Conservation (phyloP, 2,113 vertebrate species). For the Macquaria australasica region DNA sequence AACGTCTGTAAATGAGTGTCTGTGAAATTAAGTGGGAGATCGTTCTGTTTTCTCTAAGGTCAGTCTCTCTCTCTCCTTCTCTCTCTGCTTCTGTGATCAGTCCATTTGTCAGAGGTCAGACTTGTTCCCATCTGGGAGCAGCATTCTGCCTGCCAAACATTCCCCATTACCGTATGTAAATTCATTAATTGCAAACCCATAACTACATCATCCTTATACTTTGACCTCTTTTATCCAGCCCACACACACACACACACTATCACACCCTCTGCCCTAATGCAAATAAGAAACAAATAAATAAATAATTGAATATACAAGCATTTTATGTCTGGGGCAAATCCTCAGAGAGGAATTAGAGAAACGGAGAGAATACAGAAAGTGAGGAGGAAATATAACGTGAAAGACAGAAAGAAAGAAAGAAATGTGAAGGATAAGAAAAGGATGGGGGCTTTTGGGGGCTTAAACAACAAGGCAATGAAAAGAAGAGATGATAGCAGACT, state of each 20-base stretch:
- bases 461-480: constrained; percentile 67
- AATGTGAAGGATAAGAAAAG: constrained; percentile 34
- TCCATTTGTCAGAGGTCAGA: constrained; percentile 80
- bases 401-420: constrained; percentile 16
- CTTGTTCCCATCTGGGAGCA: constrained; percentile 64
- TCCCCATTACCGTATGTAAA: constrained; percentile 82
- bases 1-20: constrained; percentile 80
- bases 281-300: constrained; percentile 66
- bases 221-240: constrained; percentile 63
- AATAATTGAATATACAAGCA: constrained; percentile 50
- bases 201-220: constrained; percentile 67
- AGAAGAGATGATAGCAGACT: constrained; percentile 65
- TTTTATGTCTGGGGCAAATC: constrained; percentile 63
- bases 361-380: constrained; percentile 7
- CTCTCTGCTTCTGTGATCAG: constrained; percentile 61
- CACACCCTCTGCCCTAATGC: constrained; percentile 39
- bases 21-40: constrained; percentile 80
- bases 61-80: constrained; percentile 39
- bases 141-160: constrained; percentile 69
- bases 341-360: constrained; percentile 36
- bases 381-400: constrained; percentile 2
- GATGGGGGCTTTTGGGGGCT: constrained; percentile 52
- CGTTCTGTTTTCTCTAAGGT: constrained; percentile 71
- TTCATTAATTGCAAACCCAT: constrained; percentile 79
- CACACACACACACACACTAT: constrained; percentile 11